These are phyloP conservation scores for Caenorhabditis zanzibari DNA, from an alignment of 2,888 invertebrate genomes.

Conservation along the genomic window DNA sequence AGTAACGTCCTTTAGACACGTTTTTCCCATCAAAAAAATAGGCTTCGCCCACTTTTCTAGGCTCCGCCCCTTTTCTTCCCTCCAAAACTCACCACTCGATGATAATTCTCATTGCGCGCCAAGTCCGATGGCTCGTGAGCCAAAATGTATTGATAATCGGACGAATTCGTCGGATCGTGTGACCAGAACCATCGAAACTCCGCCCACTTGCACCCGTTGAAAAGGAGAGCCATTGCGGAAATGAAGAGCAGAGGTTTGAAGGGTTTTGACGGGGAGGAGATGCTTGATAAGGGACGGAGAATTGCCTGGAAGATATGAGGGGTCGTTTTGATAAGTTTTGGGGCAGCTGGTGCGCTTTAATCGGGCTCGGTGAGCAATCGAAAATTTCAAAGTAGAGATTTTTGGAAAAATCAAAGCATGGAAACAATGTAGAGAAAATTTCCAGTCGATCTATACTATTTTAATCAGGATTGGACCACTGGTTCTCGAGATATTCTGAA, in stretches of 20 bases:
- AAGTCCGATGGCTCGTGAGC: constrained; percentile 75
- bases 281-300: constrained; percentile 66
- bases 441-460: too few relatives aligned
- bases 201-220: constrained; percentile 81
- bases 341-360: too few relatives aligned
- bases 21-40: too few relatives aligned
- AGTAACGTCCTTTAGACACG: too few relatives aligned
- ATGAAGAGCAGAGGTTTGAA: constrained; percentile 76
- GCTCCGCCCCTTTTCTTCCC: background rate
- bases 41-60: too few relatives aligned
- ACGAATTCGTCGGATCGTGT: constrained; percentile 51
- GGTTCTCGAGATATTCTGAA: too few relatives aligned
- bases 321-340: background rate
- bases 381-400: too few relatives aligned
- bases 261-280: constrained; percentile 64
- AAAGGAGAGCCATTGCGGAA: constrained; percentile 76
- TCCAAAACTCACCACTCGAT: constrained; percentile 62
- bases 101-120: constrained; percentile 72
- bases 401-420: too few relatives aligned
- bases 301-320: constrained; percentile 69
- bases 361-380: too few relatives aligned
- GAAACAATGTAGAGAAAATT: too few relatives aligned
- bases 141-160: constrained; percentile 61
- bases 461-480: too few relatives aligned
- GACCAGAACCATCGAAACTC: constrained; percentile 78